Percentiles rank a stretch among this genome's conserved stretches.
Conservation (phyloP, 2,113 vertebrate genomes). For the Podarcis cretensis region DNA sequence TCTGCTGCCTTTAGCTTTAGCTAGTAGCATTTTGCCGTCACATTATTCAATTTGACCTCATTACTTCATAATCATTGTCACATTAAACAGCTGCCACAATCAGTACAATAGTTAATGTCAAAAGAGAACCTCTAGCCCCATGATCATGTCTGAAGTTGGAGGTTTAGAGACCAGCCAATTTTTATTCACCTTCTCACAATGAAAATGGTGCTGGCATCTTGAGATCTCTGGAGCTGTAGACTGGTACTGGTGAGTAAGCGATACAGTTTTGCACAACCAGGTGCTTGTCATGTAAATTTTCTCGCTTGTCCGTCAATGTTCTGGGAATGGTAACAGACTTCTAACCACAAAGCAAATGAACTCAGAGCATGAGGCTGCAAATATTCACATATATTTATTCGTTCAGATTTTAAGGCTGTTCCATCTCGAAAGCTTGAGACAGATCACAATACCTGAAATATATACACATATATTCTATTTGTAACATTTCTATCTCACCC, state of each 20-base stretch:
- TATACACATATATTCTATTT: background rate
- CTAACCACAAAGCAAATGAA: background rate
- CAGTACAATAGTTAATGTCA: background rate
- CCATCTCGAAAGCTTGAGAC: background rate
- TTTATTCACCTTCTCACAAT: background rate
- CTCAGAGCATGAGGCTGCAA: background rate
- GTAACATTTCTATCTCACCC: background rate
- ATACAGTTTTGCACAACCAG: background rate
- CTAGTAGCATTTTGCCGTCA: background rate
- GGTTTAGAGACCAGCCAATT: background rate
- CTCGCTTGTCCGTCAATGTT: background rate
- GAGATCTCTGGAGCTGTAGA: background rate
- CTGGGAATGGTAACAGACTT: background rate
- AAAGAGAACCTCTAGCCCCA: background rate
- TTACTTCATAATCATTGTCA: conserved; percentile 11
- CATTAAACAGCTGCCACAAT: conserved; percentile 6
- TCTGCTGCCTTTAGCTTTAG: conserved; percentile 3
- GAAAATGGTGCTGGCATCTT: background rate
- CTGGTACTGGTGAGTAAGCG: background rate
- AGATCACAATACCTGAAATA: background rate
- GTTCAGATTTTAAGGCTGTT: background rate
- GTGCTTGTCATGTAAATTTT: background rate
- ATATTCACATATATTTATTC: background rate
- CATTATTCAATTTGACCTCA: conserved; percentile 11
- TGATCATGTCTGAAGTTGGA: background rate